These are phyloP conservation scores for Cyrtonyx montezumae DNA, from an alignment of 2,113 vertebrate species.

Conservation along the genomic window DNA sequence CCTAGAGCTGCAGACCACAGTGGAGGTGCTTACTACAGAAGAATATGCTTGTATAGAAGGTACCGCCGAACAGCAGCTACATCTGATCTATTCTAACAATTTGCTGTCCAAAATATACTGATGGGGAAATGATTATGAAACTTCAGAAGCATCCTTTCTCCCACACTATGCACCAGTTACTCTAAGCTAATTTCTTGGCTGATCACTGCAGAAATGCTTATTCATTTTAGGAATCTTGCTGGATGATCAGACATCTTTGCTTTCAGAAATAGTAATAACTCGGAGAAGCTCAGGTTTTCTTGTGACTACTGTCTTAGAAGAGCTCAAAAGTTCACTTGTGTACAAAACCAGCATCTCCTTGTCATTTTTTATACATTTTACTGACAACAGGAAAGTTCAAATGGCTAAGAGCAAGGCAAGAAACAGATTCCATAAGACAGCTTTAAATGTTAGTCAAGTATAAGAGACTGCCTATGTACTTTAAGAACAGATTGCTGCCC, in stretches of 20 bases:
- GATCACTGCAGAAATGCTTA: neutral
- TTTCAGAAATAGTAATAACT: neutral
- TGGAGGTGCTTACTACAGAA: neutral
- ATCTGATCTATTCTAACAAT: neutral
- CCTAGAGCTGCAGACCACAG: neutral
- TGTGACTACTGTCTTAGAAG: constrained; percentile 39
- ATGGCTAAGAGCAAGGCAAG: constrained; percentile 70
- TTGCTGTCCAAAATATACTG: neutral
- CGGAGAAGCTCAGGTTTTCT: constrained; percentile 19
- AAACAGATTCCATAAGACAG: constrained; percentile 71
- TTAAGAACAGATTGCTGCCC: constrained; percentile 50
- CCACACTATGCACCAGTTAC: neutral
- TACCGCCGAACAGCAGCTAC: neutral
- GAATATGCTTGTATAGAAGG: neutral
- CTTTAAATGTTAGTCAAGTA: constrained; percentile 73
- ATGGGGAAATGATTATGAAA: neutral
- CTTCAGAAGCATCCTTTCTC: neutral
- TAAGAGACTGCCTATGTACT: constrained; percentile 52
- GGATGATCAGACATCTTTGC: neutral
- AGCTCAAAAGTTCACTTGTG: constrained; percentile 40
- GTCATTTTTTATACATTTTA: constrained; percentile 79
- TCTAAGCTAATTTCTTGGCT: neutral
- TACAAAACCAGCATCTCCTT: constrained; percentile 40
- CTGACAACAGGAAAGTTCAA: constrained; percentile 75
- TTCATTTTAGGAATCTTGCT: neutral